A percentile compares a stretch with the other conserved stretches of the same genome.
These are phyloP conservation scores for Automeris io DNA, from an alignment of 2,888 invertebrate genomes.

Conservation along the genomic window DNA sequence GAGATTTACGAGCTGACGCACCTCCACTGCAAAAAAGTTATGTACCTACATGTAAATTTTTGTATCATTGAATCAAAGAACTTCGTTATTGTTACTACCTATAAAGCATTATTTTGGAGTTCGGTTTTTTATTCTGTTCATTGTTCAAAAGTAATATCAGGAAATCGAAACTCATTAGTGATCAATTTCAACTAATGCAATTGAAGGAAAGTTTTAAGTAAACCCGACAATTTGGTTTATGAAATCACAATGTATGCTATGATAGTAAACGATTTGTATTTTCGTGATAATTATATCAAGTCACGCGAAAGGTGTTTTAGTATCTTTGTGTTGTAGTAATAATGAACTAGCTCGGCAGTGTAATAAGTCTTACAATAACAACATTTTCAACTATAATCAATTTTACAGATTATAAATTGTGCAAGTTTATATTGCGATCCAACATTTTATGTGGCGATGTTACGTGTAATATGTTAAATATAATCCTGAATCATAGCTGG, in stretches of 20 bases:
- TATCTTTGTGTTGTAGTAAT: conserved; percentile 28
- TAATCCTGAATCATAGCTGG: too few relatives aligned
- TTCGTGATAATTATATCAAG: conserved; percentile 61
- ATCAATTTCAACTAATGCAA: conserved; percentile 66
- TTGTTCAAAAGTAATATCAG: conserved; percentile 13
- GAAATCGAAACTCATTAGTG: conserved; percentile 62
- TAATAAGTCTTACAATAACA: conserved; percentile 16
- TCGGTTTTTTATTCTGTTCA: conserved; percentile 7
- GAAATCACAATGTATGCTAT: conserved; percentile 58
- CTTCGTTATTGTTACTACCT: conserved; percentile 19
- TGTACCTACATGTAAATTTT: conserved; percentile 61
- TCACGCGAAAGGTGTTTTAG: conserved; percentile 61
- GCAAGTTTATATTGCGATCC: too few relatives aligned
- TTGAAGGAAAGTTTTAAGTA: conserved; percentile 64
- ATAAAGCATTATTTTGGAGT: conserved; percentile 14
- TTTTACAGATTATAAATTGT: too few relatives aligned
- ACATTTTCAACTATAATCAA: too few relatives aligned
- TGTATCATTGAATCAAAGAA: conserved; percentile 49
- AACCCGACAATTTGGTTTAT: conserved; percentile 71
- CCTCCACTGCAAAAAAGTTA: conserved; percentile 64
- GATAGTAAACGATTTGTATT: conserved; percentile 54
- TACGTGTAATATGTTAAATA: too few relatives aligned
- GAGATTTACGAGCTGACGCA: conserved; percentile 73
- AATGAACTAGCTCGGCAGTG: conserved; percentile 27
- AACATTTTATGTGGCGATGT: too few relatives aligned